Evolutionary conservation across 2,113 vertebrate genomes (phyloP).

Genomic region (Antigone vipio): DNA sequence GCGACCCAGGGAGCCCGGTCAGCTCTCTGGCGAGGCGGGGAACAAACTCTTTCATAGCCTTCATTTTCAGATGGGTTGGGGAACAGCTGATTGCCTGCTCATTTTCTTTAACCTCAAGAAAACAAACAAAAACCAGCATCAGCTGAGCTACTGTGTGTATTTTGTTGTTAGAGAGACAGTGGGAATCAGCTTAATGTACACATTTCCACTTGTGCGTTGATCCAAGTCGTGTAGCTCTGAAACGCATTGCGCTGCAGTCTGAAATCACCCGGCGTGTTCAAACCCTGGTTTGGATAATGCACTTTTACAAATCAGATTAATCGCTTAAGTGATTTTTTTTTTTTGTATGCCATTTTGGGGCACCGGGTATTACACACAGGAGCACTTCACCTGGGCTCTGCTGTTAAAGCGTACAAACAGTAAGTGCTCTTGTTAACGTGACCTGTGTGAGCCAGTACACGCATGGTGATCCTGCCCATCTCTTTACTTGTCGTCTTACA

Average conservation of each 20-base stretch:
- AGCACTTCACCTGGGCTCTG: neutral
- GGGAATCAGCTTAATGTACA: neutral
- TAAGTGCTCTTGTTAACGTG: neutral
- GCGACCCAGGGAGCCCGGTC: neutral
- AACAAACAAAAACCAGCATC: neutral
- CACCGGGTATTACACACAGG: rapidly evolving
- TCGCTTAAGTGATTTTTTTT: neutral
- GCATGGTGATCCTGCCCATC: neutral
- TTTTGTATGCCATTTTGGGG: rapidly evolving
- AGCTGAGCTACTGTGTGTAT: neutral
- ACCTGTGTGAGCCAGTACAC: neutral
- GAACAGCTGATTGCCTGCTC: neutral
- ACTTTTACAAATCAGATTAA: neutral
- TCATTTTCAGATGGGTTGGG: neutral
- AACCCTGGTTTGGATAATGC: neutral
- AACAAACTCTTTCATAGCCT: neutral
- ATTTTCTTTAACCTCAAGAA: neutral
- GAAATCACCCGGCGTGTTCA: neutral
- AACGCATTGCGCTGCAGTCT: neutral
- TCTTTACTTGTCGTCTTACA: neutral
- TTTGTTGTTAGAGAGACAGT: neutral
- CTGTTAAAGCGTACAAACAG: neutral
- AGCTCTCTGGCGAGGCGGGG: neutral
- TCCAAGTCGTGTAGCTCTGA: neutral
- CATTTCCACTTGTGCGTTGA: neutral